A percentile compares a stretch with the other conserved stretches of the same genome.
Evolutionary conservation across 2,888 invertebrate genomes (phyloP).

Genomic region (Tholera decimalis): DNA sequence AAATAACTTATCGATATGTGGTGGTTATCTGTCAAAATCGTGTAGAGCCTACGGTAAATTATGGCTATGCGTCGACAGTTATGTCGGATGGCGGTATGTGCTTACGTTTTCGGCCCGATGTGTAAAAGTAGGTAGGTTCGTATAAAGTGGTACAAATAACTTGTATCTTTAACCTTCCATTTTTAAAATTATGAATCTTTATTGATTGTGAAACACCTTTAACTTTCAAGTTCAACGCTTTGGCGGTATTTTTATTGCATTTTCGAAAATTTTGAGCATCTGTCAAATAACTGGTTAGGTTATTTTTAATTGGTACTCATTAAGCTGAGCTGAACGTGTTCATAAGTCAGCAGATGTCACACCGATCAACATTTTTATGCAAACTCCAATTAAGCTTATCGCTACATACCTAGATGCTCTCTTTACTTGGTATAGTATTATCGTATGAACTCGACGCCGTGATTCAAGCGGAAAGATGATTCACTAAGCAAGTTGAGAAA

Average conservation of each 20-base stretch:
- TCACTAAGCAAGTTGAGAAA: slow-evolving; percentile 83
- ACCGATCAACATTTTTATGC: slow-evolving; percentile 64
- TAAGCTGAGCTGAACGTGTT: slow-evolving; percentile 49
- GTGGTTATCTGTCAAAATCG: slow-evolving; percentile 62
- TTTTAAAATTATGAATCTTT: slow-evolving; percentile 12
- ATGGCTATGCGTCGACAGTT: slow-evolving; percentile 63
- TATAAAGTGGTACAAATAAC: slow-evolving; percentile 50
- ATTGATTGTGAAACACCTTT: slow-evolving; percentile 20
- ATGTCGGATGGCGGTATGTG: slow-evolving; percentile 61
- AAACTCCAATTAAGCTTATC: slow-evolving; percentile 65
- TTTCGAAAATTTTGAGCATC: slow-evolving; percentile 31
- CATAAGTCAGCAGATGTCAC: slow-evolving; percentile 56
- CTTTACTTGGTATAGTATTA: slow-evolving; percentile 54
- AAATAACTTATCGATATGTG: slow-evolving; percentile 46
- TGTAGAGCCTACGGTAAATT: slow-evolving; percentile 66
- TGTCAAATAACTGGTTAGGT: slow-evolving; percentile 26
- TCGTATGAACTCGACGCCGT: slow-evolving; percentile 67
- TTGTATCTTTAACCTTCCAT: slow-evolving; percentile 42
- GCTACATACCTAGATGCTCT: slow-evolving; percentile 49
- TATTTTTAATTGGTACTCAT: slow-evolving; percentile 38
- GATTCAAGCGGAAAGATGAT: slow-evolving; percentile 89
- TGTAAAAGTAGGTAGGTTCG: slow-evolving; percentile 64
- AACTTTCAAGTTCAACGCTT: slow-evolving; percentile 26
- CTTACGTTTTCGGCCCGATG: slow-evolving; percentile 60
- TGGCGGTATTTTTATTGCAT: slow-evolving; percentile 11